Conservation (phyloP, 2,113 vertebrate genomes). For the Colius striatus region DNA sequence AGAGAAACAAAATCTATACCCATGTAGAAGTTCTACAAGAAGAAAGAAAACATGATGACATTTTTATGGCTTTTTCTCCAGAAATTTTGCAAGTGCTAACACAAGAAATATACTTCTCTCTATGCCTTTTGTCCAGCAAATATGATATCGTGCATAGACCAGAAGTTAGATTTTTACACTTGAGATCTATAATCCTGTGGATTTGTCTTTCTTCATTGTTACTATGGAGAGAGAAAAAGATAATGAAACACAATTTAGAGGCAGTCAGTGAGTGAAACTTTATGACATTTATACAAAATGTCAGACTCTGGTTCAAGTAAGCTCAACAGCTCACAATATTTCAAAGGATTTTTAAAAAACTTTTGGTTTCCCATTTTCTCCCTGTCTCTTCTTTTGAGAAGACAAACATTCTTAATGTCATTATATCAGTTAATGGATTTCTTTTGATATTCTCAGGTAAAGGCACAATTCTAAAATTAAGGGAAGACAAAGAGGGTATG, state of each 20-base stretch:
- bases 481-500: neutral
- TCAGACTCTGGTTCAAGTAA: neutral
- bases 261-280: neutral
- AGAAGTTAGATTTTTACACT: neutral
- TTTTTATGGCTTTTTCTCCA: neutral
- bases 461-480: neutral
- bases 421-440: neutral
- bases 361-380: neutral
- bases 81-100: neutral
- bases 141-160: neutral
- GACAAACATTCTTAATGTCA: neutral
- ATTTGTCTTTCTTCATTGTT: neutral
- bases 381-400: neutral
- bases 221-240: neutral
- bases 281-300: neutral
- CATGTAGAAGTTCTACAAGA: neutral
- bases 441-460: neutral
- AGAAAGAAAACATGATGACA: neutral
- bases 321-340: neutral
- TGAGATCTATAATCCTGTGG: neutral
- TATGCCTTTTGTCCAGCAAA: neutral
- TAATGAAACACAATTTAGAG: neutral
- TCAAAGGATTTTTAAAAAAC: neutral
- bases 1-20: neutral
- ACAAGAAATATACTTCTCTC: neutral